phyloP scores from a whole-genome alignment of 2,888 invertebrate species.

The Norana najaformis region DNA sequence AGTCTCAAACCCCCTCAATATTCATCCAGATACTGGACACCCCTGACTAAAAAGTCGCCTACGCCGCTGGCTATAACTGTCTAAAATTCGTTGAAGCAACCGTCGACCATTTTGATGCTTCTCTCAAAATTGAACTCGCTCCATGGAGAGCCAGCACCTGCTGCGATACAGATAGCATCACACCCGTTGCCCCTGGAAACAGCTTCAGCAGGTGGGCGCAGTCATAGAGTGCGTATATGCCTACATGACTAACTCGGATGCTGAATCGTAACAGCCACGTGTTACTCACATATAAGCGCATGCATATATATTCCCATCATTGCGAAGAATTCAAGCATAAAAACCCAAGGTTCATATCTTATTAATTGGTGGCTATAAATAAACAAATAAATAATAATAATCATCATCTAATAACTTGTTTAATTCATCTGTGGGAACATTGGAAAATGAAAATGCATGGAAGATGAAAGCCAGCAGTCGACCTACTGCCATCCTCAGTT shows the following conservation, averaged over 20 bases:
- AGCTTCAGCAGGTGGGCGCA: not conserved
- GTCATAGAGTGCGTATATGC: not conserved
- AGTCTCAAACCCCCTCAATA: no score
- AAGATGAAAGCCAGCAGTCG: no score
- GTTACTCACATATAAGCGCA: no score
- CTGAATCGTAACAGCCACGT: not conserved
- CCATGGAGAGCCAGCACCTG: not conserved
- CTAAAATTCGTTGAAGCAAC: no score
- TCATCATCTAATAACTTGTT: no score
- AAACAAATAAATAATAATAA: not conserved
- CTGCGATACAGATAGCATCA: not conserved
- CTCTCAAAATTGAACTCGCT: not conserved
- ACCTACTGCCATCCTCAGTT: no score
- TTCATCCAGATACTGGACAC: no score
- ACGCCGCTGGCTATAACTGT: not conserved
- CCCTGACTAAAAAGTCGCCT: not conserved
- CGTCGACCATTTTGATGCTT: not conserved
- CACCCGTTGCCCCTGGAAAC: not conserved
- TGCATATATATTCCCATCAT: not conserved
- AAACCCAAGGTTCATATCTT: not conserved
- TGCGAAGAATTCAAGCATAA: not conserved
- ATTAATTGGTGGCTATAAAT: not conserved
- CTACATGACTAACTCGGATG: not conserved
- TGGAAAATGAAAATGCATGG: no score
- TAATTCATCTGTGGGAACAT: no score